Evolutionary conservation across 23 tunicate genomes (phyloP), one percentile per base, ranked within the genome.

Genomic region (Halocynthia roretzi): DNA sequence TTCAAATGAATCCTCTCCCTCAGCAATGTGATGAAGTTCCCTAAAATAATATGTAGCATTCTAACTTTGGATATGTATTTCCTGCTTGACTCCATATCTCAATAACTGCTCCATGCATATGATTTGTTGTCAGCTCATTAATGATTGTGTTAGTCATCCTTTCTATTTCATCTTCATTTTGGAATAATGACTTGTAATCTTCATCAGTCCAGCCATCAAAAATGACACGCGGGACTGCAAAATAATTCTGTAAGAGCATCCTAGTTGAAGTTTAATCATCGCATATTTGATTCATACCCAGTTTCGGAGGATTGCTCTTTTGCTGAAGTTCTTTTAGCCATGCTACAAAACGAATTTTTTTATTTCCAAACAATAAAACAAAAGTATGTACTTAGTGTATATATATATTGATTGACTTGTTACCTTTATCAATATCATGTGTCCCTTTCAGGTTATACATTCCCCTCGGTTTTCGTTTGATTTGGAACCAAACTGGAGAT

Each of bases 401-500:
- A 31, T 31, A 31, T 31, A 31, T n/a, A n/a, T n/a, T n/a, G n/a
- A n/a, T 31, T 31, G 44, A 31, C 44, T 31, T 31, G 44, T 31
- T 50, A 86, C 99, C 87, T 77, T 85, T 81, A 61, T 95, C 99
- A 49, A 95, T 82, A 64, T 95, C 99, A 72, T 95, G 99, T 51
- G 91, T 88, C 62, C 99, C 99, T 50, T 85, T 54, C 48, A 95
- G 85, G 64, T 71, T 83, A 56, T 75, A 88, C 75, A 87, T 92
- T 57, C 96, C 96, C 71, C 90, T 57, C 12, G 80, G 85, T 81
- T 95, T 89, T 19, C 91, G 63, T 78, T 89, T 89, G n/a, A 95
- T 87, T 85, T 95, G 99, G n/a, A 95, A 64, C 99, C 99, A 95
- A 2, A 95, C 99, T 10, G 99, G 99, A 62, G 88, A 76, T 5